Evolutionary conservation across 1,140 invertebrate genomes (phyloP).

Genomic region (Manduca sexta): DNA sequence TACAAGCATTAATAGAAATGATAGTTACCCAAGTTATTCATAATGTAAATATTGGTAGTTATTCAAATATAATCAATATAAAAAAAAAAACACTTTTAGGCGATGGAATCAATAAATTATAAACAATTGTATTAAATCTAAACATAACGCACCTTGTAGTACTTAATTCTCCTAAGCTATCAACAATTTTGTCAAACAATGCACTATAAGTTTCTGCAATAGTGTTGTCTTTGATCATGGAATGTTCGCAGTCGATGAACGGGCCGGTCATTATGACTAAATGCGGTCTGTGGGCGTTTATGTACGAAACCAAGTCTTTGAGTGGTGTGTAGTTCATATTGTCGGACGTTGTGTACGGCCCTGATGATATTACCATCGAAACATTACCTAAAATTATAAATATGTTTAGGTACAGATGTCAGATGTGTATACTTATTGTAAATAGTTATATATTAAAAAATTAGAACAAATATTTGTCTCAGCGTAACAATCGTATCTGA

Average conservation of each 20-base stretch:
- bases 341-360: slow-evolving; percentile 86
- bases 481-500: too few species aligned
- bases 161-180: slow-evolving; percentile 51
- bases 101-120: too few species aligned
- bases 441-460: too few species aligned
- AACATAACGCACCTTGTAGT: slow-evolving; percentile 31
- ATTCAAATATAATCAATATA: too few species aligned
- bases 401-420: not conserved
- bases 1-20: too few species aligned
- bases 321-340: slow-evolving; percentile 87
- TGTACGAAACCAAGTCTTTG: slow-evolving; percentile 81
- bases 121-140: too few species aligned
- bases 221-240: slow-evolving; percentile 74
- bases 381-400: slow-evolving; percentile 68
- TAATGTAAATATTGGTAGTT: too few species aligned
- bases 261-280: slow-evolving; percentile 88
- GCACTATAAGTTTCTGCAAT: slow-evolving; percentile 79
- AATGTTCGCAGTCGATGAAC: slow-evolving; percentile 83
- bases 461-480: too few species aligned
- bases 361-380: slow-evolving; percentile 83
- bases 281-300: slow-evolving; percentile 82
- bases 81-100: not conserved
- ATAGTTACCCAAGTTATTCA: too few species aligned
- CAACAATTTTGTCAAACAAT: slow-evolving; percentile 81
- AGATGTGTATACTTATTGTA: too few species aligned